A percentile compares a stretch with the other conserved stretches of the same genome.
Evolutionary conservation across 2,113 vertebrate genomes (phyloP).

Genomic region (zebrafish (Danio rerio)): DNA sequence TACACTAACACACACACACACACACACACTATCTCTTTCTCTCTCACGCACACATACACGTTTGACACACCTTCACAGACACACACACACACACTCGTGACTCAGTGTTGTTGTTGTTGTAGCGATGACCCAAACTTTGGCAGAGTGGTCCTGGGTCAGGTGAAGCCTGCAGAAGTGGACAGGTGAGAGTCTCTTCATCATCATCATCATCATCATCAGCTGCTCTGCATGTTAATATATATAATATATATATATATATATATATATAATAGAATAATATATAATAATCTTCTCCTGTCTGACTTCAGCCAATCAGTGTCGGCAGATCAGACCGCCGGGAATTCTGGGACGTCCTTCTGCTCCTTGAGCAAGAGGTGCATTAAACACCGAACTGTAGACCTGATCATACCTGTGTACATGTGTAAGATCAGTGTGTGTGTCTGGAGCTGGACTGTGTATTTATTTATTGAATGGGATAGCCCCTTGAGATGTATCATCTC

Average conservation of each 20-base stretch:
- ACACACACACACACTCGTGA: neutral
- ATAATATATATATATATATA: no score
- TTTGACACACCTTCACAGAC: neutral
- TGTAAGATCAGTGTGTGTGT: no score
- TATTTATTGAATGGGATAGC: no score
- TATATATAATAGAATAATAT: no score
- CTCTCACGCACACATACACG: no score
- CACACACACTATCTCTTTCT: no score
- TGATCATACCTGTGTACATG: neutral
- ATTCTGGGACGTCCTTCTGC: conserved; percentile 10
- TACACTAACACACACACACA: no score
- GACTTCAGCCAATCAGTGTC: neutral
- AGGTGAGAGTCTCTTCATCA: conserved; percentile 31
- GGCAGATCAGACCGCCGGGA: neutral
- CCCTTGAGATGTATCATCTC: no score
- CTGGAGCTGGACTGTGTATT: no score
- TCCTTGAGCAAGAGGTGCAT: conserved; percentile 32
- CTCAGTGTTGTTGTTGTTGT: conserved; percentile 55
- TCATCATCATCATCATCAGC: neutral
- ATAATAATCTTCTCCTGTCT: neutral
- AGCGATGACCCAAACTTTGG: conserved; percentile 84
- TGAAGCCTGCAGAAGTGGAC: conserved; percentile 46
- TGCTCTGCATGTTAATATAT: no score
- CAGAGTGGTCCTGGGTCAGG: conserved; percentile 59
- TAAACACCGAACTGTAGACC: neutral